Evolutionary conservation across 1,140 invertebrate species (phyloP).

Genomic region (Daktulosphaira vitifoliae): DNA sequence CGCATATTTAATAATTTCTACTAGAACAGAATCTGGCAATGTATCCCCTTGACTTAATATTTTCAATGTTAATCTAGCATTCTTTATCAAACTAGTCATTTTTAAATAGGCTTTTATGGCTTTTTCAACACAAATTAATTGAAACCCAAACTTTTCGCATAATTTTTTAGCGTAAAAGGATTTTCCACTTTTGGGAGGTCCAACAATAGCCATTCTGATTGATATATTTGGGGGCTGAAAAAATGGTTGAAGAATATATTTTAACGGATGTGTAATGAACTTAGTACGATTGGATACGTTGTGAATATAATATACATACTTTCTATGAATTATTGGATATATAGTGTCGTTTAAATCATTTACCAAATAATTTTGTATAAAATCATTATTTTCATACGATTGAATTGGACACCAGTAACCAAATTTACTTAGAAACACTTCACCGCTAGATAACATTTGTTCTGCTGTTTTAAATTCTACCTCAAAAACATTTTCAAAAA

Average conservation of each 20-base stretch:
- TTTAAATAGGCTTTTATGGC: not conserved
- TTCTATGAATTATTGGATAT: not conserved
- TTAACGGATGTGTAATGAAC: not conserved
- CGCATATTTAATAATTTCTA: not conserved
- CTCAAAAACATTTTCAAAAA: not conserved
- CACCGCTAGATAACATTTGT: not conserved
- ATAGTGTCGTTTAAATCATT: not conserved
- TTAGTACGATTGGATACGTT: not conserved
- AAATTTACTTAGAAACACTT: not conserved
- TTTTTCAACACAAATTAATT: not conserved
- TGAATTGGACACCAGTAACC: slow-evolving; percentile 1
- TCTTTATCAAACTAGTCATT: not conserved
- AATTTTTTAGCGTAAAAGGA: not conserved
- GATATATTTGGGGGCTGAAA: not conserved
- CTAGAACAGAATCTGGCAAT: not conserved
- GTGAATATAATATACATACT: slow-evolving; percentile 1
- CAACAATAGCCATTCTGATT: not conserved
- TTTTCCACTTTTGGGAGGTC: not conserved
- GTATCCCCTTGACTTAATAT: not conserved
- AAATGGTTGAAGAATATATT: not conserved
- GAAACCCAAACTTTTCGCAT: not conserved
- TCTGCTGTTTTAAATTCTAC: not conserved
- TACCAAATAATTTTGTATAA: not conserved
- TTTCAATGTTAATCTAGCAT: not conserved
- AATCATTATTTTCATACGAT: not conserved